Percentiles rank a stretch among this genome's conserved stretches.
Conservation (phyloP, 1,140 invertebrate genomes). For the Paraescarpia echinospica region DNA sequence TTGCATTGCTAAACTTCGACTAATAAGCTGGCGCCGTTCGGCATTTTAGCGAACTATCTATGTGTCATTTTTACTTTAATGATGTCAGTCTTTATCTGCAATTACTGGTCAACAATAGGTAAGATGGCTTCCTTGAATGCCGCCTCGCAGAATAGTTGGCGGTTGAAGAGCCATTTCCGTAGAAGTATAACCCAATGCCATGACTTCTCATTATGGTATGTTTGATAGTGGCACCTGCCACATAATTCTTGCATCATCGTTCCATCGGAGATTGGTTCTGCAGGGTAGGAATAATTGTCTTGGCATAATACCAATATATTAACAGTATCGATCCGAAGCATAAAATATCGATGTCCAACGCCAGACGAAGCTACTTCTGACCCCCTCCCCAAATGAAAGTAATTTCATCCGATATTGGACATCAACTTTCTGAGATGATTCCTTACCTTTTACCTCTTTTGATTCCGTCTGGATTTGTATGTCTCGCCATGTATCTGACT, state of each 20-base stretch:
- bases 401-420: no score
- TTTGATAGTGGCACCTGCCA: background rate
- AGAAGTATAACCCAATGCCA: background rate
- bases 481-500: background rate
- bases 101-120: background rate
- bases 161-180: background rate
- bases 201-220: background rate
- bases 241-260: background rate
- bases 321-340: no score
- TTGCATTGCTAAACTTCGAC: background rate
- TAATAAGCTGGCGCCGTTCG: background rate
- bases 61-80: background rate
- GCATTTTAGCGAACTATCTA: background rate
- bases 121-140: background rate
- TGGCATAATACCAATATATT: background rate
- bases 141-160: background rate
- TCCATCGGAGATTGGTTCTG: background rate
- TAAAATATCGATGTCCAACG: no score
- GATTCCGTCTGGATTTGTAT: background rate
- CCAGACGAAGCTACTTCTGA: no score
- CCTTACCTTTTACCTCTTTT: no score
- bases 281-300: background rate
- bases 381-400: no score
- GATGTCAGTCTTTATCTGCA: background rate
- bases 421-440: no score